Base-by-base conservation (phyloP, 2,888 invertebrate genomes). In the Galerucella nymphaeae region DNA sequence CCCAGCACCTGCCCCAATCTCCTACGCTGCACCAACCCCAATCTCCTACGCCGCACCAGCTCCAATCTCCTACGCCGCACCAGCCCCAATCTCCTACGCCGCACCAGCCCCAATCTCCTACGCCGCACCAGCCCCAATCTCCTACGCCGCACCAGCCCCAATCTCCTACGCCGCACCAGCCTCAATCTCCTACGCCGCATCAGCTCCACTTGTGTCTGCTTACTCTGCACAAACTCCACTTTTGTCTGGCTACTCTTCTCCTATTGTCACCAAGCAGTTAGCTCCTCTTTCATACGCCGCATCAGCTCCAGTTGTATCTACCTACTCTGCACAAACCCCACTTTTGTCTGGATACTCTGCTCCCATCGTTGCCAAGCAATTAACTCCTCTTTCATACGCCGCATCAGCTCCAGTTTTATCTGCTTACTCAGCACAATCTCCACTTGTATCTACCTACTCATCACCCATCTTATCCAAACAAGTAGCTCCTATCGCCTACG, bases 1-100 rank as follows among this genome's bases (percentile, higher is more conserved):
- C 88, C 88, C 82, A 90, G 89, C 84, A 88, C 87, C 84, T 89
- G 50, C 88, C 90, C 79, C 16, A 50, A 89, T 88, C 23, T 23
- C 23, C 68, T 90, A 88, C 87, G 89, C 90, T 76, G 89, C 88
- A 81, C 48, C 11, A 48, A 14, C 41, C 30, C 90, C 59, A 14
- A 4, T 48, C 48, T 48, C 48, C 14, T 48, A 48, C 50, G 16
- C 50, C n/a, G 50, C 50, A 50, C 50, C 2, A 1, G 53, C 16
- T 18, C 53, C 53, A 53, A 1, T 53, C 23, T 23, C 23, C 68
- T 90, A 88, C 87, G 89, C 90, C 76, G 89, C 88, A 81, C 48
- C 11, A 48, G 48, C 41, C 30, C 90, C 59, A 14, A 4, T 48
- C 48, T 48, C 48, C 14, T 48, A 48, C 50, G 16, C 50, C n/a